Evolutionary conservation across 92 coral and sea anemone genomes (phyloP).

Genomic region (Zoanthus sociatus): DNA sequence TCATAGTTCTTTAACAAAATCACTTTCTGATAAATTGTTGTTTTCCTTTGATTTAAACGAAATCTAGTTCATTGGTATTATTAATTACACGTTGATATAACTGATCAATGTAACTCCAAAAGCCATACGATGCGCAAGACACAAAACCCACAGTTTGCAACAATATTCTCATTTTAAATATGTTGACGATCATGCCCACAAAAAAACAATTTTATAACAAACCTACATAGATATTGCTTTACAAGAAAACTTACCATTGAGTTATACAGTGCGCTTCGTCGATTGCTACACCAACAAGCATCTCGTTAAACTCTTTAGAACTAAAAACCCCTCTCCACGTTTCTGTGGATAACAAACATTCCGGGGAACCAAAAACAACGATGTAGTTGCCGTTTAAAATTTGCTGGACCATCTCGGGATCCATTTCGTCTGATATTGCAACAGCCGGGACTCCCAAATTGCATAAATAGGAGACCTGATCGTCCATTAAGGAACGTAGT

Average conservation of each 20-base stretch:
- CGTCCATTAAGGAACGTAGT: too few relatives aligned
- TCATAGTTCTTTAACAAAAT: neutral
- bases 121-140: neutral
- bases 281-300: slow-evolving; percentile 37
- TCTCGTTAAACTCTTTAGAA: slow-evolving; percentile 17
- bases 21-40: slow-evolving; percentile 5
- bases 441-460: too few relatives aligned
- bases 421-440: too few relatives aligned
- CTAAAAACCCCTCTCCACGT: slow-evolving; percentile 31
- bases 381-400: slow-evolving; percentile 71
- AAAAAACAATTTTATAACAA: slow-evolving; percentile 8
- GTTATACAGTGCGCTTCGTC: slow-evolving; percentile 33
- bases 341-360: slow-evolving; percentile 59
- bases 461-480: too few relatives aligned
- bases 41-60: slow-evolving; percentile 8
- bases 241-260: slow-evolving; percentile 18
- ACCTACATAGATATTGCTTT: neutral
- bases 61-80: neutral
- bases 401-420: too few relatives aligned
- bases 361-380: slow-evolving; percentile 84
- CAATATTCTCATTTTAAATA: slow-evolving; percentile 3
- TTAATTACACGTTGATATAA: neutral
- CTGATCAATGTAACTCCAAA: neutral
- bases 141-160: slow-evolving; percentile 8
- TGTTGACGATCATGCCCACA: neutral